Evolutionary conservation across 1,140 invertebrate genomes (phyloP), one percentile per base, ranked within the genome.

Genomic region (Piezodorus guildinii): DNA sequence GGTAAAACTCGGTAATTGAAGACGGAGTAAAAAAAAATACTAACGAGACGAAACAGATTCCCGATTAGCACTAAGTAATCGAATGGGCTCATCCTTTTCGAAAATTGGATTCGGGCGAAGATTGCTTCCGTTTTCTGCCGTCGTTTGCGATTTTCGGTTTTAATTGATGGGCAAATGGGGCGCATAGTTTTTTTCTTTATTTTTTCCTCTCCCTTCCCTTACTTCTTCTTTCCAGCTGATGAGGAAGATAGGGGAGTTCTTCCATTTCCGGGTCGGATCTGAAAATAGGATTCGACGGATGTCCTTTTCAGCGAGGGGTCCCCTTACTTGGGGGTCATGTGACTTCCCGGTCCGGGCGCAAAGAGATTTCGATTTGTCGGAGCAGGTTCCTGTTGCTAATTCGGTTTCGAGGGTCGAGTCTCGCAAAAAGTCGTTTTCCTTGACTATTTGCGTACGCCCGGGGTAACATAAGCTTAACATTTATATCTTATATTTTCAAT

Each of bases 21-120:
- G 23, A 56, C 25, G 52, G n/a, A n/a, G n/a, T n/a, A 56, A 10
- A 49, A 49, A 49, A 49, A 49, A 19, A 39, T 39, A 39, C 34
- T 39, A 39, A 39, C 34, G 34, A 39, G 12, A 39, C 34, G 34
- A 39, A 39, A 16, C 52, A 56, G 52, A 23, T 56, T 23, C 52
- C 23, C 23, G 17, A 56, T 56, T 56, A 56, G 52, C 15, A 25
- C 52, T 56, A 56, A 56, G 52, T 56, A 56, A 56, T 56, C 19
- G 23, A 56, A 49, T 49, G 21, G n/a, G 1, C n/a, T 2, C 23
- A 23, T 23, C 52, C 23, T 56, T 23, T 19, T 16, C 23, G 23
- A 21, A 56, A 56, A 56, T 25, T 56, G 19, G 52, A 56, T 56
- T 56, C 23, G 3, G 23, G 15, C 19, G 23, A 56, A 56, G 52